phyloP scores from a whole-genome alignment of 2,797 vertebrate genomes.

The Ptychadena robeensis region DNA sequence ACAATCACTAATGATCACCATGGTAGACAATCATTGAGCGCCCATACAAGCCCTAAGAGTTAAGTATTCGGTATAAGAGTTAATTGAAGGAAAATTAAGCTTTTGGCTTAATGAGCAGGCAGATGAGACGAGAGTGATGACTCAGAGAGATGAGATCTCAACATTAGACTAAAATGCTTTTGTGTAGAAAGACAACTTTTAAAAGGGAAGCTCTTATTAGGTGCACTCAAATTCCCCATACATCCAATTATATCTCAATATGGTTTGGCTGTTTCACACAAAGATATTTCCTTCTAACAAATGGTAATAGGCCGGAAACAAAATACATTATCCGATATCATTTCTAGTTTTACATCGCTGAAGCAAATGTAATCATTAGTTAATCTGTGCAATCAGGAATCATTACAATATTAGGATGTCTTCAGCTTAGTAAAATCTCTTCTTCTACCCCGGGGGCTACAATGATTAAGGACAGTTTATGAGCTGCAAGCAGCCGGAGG shows the following conservation, averaged over 20 bases:
- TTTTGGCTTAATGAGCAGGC: constrained; percentile 21
- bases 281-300: constrained; percentile 12
- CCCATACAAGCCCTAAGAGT: too few species aligned
- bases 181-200: constrained; percentile 3
- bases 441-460: background rate
- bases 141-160: constrained; percentile 10
- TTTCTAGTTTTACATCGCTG: background rate
- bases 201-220: background rate
- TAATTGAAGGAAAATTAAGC: constrained; percentile 67
- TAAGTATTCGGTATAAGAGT: constrained; percentile 70
- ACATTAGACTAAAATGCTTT: background rate
- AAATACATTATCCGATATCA: background rate
- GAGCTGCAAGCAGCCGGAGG: too few species aligned
- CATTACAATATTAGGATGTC: background rate
- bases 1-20: too few species aligned
- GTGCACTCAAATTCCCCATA: constrained; percentile 16
- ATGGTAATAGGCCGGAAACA: constrained; percentile 19
- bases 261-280: background rate
- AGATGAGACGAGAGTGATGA: constrained; percentile 21
- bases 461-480: background rate
- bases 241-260: constrained; percentile 30
- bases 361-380: background rate
- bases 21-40: too few species aligned
- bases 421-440: background rate
- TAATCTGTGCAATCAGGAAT: background rate